Conservation (phyloP, 2,113 vertebrate genomes). For the Rallus limicola region DNA sequence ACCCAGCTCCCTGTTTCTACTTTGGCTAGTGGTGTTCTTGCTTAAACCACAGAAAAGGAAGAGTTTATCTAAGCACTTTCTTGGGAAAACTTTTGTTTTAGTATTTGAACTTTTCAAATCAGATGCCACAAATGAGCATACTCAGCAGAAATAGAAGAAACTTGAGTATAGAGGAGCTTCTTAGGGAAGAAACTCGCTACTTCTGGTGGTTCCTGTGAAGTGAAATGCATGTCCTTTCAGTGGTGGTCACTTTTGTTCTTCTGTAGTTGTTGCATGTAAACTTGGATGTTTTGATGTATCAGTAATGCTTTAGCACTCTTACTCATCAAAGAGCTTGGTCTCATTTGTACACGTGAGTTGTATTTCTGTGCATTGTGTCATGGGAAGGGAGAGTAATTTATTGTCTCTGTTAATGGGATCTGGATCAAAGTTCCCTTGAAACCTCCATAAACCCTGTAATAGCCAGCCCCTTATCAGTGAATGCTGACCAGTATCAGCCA, state of each 20-base stretch:
- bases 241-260: not conserved
- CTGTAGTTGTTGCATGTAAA: not conserved
- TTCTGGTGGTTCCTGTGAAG: not conserved
- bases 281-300: not conserved
- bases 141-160: not conserved
- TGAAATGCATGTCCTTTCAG: not conserved
- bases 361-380: not conserved
- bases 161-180: not conserved
- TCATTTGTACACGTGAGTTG: not conserved
- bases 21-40: not conserved
- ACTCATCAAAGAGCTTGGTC: not conserved
- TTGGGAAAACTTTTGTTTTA: slow-evolving; percentile 4
- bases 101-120: not conserved
- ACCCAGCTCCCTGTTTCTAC: not conserved
- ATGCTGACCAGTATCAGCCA: not conserved
- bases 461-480: not conserved
- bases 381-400: not conserved
- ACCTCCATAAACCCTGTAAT: not conserved
- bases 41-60: slow-evolving; percentile 29
- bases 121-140: not conserved
- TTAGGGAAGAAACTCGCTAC: not conserved
- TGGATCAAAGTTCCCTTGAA: slow-evolving; percentile 24
- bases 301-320: not conserved
- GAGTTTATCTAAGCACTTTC: not conserved
- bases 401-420: not conserved